Conservation (phyloP, 2,113 vertebrate species). For the Serinus canaria region DNA sequence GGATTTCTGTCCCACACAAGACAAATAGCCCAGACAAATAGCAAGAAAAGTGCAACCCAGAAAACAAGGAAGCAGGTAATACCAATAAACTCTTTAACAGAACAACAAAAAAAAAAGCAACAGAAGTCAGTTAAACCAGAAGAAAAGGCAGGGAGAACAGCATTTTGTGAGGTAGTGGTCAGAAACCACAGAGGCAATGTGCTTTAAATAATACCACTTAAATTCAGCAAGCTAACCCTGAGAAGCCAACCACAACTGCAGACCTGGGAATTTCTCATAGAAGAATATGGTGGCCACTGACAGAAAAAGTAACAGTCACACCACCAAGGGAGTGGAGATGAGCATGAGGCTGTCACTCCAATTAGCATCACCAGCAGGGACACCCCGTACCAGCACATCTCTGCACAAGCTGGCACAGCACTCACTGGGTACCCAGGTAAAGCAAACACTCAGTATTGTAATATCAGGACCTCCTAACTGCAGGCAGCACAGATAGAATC, state of each 20-base stretch:
- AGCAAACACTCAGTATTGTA: neutral
- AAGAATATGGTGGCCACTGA: neutral
- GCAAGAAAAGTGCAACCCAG: neutral
- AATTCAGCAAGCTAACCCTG: neutral
- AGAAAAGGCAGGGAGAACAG: neutral
- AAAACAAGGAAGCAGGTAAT: neutral
- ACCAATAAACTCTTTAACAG: neutral
- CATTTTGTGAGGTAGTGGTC: neutral
- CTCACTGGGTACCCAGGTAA: rapidly evolving
- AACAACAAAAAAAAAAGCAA: neutral
- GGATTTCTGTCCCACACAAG: neutral
- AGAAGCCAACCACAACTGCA: neutral
- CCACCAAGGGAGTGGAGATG: neutral
- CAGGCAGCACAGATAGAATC: neutral
- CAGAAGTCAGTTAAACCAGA: neutral
- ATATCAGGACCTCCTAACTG: neutral
- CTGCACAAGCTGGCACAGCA: neutral
- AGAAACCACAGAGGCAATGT: neutral
- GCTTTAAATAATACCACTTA: neutral
- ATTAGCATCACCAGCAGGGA: neutral
- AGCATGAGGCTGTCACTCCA: neutral
- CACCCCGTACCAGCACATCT: rapidly evolving
- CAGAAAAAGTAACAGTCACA: neutral
- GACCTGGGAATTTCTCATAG: neutral
- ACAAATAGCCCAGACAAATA: neutral